A percentile compares a stretch with the other conserved stretches of the same genome.
Evolutionary conservation across 2,888 invertebrate species (phyloP).

Genomic region (Heliconius sara): DNA sequence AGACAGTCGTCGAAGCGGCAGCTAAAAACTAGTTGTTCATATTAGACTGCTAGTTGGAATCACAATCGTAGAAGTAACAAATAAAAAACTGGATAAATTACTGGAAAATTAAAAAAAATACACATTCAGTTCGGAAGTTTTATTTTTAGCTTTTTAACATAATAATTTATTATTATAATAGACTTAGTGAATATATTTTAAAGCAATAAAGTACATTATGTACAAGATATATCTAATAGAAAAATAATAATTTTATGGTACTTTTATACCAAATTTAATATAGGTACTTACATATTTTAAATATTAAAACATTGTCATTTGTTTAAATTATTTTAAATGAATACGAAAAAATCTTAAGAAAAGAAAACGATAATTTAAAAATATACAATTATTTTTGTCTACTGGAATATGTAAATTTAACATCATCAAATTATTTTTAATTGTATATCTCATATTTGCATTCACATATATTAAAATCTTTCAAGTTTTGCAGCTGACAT

Average conservation of each 20-base stretch:
- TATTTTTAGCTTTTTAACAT: conserved; percentile 4
- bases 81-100: not conserved
- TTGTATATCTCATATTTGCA: not conserved
- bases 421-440: conserved; percentile 25
- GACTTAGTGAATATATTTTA: not conserved
- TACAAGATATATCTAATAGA: not conserved
- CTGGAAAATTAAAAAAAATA: not conserved
- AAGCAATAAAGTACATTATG: not conserved
- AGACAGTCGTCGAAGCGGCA: too few species aligned
- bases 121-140: not conserved
- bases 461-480: conserved; percentile 20
- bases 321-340: not conserved
- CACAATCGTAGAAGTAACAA: not conserved
- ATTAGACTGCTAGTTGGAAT: too few species aligned
- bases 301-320: not conserved
- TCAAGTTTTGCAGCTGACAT: conserved; percentile 61
- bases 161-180: not conserved
- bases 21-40: not conserved
- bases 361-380: conserved; percentile 10
- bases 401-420: conserved; percentile 14
- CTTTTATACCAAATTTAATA: not conserved
- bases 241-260: not conserved
- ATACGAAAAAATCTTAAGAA: not conserved
- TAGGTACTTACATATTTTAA: not conserved
- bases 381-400: conserved; percentile 17